These are phyloP conservation scores for Cosmia trapezina DNA, from an alignment of 2,888 invertebrate genomes.

Conservation along the genomic window DNA sequence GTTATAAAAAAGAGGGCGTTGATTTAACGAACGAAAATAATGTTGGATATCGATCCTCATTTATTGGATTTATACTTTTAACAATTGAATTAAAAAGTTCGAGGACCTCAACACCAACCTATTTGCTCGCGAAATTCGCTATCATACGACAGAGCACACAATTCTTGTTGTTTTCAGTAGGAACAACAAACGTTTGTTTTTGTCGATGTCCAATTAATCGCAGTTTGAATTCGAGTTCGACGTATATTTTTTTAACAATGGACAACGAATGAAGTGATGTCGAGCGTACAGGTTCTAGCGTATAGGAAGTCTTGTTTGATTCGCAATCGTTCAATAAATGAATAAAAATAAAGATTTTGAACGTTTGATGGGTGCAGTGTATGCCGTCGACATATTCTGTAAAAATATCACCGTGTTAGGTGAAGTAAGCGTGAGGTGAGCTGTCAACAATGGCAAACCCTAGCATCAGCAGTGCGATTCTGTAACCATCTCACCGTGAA, in stretches of 20 bases:
- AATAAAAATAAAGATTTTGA: too few relatives aligned
- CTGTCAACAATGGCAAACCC: too few relatives aligned
- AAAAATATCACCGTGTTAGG: too few relatives aligned
- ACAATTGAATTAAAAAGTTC: conserved; percentile 50
- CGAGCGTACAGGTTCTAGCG: not conserved
- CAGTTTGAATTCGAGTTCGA: conserved; percentile 19
- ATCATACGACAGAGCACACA: conserved; percentile 36
- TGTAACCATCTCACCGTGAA: too few relatives aligned
- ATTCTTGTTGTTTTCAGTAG: conserved; percentile 42
- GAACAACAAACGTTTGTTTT: conserved; percentile 55
- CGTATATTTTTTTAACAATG: conserved; percentile 38
- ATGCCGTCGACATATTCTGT: not conserved
- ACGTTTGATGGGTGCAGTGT: not conserved
- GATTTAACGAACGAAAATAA: conserved; percentile 21
- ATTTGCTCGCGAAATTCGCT: conserved; percentile 38
- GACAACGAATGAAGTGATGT: conserved; percentile 7
- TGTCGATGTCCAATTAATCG: conserved; percentile 51
- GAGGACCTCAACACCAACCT: conserved; percentile 12
- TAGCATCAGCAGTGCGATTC: too few relatives aligned
- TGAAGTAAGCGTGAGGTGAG: too few relatives aligned
- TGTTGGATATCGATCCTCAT: conserved; percentile 11
- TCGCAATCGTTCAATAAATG: not conserved
- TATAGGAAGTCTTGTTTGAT: conserved; percentile 14
- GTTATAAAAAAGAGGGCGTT: conserved; percentile 11
- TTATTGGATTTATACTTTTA: conserved; percentile 36